phyloP scores from a whole-genome alignment of 2,797 vertebrate genomes.

The Spinus pinus region DNA sequence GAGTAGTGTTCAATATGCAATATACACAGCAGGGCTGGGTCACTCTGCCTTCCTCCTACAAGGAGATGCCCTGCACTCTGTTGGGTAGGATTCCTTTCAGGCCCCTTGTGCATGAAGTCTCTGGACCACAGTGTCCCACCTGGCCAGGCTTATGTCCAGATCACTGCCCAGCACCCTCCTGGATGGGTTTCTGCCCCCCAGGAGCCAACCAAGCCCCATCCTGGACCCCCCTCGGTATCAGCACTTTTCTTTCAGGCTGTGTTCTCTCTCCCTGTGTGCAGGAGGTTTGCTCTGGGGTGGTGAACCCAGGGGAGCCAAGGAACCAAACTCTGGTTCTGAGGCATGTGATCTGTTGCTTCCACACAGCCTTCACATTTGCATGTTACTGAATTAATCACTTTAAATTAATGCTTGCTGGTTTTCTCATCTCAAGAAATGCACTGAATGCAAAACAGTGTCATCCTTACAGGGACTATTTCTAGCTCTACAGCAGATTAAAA shows the following conservation, averaged over 20 bases:
- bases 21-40: neutral
- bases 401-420: neutral
- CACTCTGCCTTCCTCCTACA: accelerated
- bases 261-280: neutral
- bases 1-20: neutral
- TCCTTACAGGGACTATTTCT: neutral
- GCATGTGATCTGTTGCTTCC: neutral
- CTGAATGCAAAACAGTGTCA: neutral
- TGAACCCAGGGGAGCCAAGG: neutral
- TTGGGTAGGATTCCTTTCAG: neutral
- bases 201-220: neutral
- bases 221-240: neutral
- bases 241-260: neutral
- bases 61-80: neutral
- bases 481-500: neutral
- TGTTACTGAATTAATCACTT: constrained; percentile 16
- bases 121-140: neutral
- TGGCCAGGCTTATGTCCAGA: neutral
- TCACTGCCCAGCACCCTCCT: neutral
- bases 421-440: neutral
- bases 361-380: neutral
- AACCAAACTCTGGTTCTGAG: neutral
- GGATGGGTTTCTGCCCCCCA: neutral
- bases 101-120: accelerated
- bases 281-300: neutral